Base-by-base conservation (phyloP, 2,888 invertebrate genomes). In the Cerastis leucographa region DNA sequence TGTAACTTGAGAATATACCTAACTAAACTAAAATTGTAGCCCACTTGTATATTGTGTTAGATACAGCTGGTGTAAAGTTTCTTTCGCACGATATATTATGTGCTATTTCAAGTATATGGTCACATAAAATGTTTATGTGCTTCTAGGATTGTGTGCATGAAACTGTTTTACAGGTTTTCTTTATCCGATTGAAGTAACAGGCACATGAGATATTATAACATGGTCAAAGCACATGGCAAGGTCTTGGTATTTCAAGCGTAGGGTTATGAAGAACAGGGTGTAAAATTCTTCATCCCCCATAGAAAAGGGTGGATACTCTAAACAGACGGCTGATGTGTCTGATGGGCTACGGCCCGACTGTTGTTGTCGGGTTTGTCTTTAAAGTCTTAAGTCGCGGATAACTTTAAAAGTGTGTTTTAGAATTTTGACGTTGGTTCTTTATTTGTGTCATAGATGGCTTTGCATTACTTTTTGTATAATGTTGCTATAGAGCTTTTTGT, bases 101-200 rank as follows among this genome's bases (percentile, higher is more conserved):
- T 74, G 66, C 54, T 74, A 61, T 62, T 74, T 67, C 46, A 80
- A 49, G 80, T 66, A 61, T 61, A 78, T 46, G 61, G 80, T 74
- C 65, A 80, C 66, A 80, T 80, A 67, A 67, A 74, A 73, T 51
- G 56, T 70, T 80, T 73, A 72, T 78, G 80, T 65, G 65, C 35
- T 17, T 59, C 17, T 25, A 51, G 44, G 80, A 80, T 78, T 51
- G 65, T 65, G 56, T 22, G 22, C 4, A 44, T 49, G 65, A 56
- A 61, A 65, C 42, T 51, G 71, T 71, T 59, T 17, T 40, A 19
- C 51, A 25, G 29, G 19, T 4, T 78, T 54, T 51, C 17, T 54
- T 61, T 25, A 35, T n/a, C 8, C 11, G 17, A 42, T 8, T 46
- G 25, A 54, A 46, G 25, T 46, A 64, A 17, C 25, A 25, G 6